Base-by-base conservation (phyloP, 2,888 invertebrate genomes). In the Papilio protenor region DNA sequence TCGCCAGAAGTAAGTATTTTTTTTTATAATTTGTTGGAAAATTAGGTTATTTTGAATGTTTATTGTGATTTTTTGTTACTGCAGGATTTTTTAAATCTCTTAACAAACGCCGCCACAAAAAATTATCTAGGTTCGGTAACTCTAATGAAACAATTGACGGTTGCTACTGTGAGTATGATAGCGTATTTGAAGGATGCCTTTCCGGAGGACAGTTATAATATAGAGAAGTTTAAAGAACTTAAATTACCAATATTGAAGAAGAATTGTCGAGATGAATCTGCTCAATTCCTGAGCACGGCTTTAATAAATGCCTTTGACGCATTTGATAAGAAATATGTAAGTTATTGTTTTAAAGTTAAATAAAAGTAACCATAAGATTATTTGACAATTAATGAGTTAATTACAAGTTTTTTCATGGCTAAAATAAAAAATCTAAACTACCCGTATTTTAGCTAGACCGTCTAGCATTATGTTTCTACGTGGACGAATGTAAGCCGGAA, bases 271-370 rank as follows among this genome's bases (percentile, higher is more conserved):
- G 87, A 94, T 77, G 91, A 91, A 61, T 74, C 88, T 8, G 92
- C 92, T 0, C 90, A 93, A 77, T 93, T 92, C 66, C 80, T 93
- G 1, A 91, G 88, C 79, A 87, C 89, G 0, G 85, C 91, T 1
- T 80, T 94, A 14, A 84, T 80, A 10, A 88, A 91, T 77, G 90
- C 93, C n/a, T 93, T 92, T 79, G 91, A 93, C 16, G 94, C 94
- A 1, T 89, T 94, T 71, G 92, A 94, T 72, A 93, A 92, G 78
- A 91, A 91, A 92, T 94, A 92, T 82, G 94, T 94, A 83, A 89
- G 92, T 86, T 10, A 71, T 52, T 66, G 10, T 27, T 40, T 40
- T 40, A 5, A 8, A 40, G 0, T 11, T 52, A 27, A 18, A 64
- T 61, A 12, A 10, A 18, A 23, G 10, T 33, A 55, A 73, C 2